Conservation (phyloP, 2,797 vertebrate genomes). For the Myripristis murdjan region DNA sequence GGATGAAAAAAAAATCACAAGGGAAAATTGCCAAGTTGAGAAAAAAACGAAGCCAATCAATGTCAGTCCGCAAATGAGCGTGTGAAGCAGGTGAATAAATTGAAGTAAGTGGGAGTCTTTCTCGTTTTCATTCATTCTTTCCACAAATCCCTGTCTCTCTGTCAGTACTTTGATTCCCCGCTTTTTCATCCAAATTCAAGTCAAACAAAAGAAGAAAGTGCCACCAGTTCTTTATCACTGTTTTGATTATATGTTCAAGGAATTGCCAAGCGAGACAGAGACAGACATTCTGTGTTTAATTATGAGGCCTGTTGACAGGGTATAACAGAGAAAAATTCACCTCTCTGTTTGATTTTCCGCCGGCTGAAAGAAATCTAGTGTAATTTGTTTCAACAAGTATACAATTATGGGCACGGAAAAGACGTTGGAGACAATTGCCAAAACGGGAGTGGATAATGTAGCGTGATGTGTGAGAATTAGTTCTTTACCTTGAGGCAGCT, state of each 20-base stretch:
- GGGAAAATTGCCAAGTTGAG: too few species aligned
- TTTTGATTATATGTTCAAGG: constrained; percentile 13
- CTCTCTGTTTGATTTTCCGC: not conserved
- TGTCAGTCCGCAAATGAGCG: constrained; percentile 6
- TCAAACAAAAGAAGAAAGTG: not conserved
- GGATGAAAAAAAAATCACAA: too few species aligned
- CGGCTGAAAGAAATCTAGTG: not conserved
- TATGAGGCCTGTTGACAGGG: too few species aligned
- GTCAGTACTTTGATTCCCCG: constrained; percentile 11
- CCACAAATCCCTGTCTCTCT: constrained; percentile 1
- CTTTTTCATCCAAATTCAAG: constrained; percentile 16
- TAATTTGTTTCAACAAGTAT: constrained; percentile 19
- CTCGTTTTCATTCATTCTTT: not conserved
- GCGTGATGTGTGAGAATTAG: not conserved
- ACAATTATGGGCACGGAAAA: not conserved
- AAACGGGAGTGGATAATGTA: not conserved
- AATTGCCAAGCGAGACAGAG: constrained; percentile 7
- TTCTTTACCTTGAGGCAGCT: constrained; percentile 40
- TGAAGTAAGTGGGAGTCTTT: not conserved
- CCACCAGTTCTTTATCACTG: constrained; percentile 1
- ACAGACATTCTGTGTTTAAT: constrained; percentile 13
- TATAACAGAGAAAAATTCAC: not conserved
- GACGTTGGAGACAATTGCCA: constrained; percentile 5
- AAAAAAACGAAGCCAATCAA: constrained; percentile 2
- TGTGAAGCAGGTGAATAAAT: constrained; percentile 1